phyloP scores from a whole-genome alignment of 2,113 vertebrate genomes.

The Bolborhynchus lineola region DNA sequence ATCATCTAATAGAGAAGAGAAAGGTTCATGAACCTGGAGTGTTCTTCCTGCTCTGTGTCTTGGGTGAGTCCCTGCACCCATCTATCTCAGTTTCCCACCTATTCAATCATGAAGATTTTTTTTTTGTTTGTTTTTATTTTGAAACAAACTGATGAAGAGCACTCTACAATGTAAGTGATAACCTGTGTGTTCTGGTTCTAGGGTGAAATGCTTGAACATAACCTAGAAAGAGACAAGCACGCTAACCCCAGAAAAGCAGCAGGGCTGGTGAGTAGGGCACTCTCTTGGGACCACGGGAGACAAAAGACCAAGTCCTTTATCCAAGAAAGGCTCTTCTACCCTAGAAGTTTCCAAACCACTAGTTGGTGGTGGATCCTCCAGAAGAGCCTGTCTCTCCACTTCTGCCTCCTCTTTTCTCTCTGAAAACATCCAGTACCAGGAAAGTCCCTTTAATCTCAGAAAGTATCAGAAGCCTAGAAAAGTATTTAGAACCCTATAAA shows the following conservation, averaged over 20 bases:
- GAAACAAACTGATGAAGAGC: background rate
- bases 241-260: background rate
- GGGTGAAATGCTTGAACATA: conserved; percentile 6
- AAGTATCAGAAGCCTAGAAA: background rate
- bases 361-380: background rate
- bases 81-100: background rate
- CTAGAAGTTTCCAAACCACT: background rate
- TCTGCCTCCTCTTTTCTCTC: background rate
- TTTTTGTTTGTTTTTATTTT: background rate
- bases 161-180: background rate
- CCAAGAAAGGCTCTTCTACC: background rate
- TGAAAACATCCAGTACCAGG: background rate
- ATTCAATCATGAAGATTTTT: background rate
- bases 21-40: background rate
- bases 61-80: background rate
- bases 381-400: background rate
- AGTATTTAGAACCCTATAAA: background rate
- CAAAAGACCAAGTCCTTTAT: background rate
- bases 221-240: conserved; percentile 9
- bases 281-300: background rate
- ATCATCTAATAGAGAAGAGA: background rate
- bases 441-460: background rate
- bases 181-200: conserved; percentile 6
- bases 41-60: background rate
- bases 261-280: conserved; percentile 9